Percentiles rank a stretch among this genome's conserved stretches.
These are phyloP conservation scores for Chondrilla cf. caribensis DNA, from an alignment of 37 sponge, comb jelly and placozoan species.

Conservation along the genomic window DNA sequence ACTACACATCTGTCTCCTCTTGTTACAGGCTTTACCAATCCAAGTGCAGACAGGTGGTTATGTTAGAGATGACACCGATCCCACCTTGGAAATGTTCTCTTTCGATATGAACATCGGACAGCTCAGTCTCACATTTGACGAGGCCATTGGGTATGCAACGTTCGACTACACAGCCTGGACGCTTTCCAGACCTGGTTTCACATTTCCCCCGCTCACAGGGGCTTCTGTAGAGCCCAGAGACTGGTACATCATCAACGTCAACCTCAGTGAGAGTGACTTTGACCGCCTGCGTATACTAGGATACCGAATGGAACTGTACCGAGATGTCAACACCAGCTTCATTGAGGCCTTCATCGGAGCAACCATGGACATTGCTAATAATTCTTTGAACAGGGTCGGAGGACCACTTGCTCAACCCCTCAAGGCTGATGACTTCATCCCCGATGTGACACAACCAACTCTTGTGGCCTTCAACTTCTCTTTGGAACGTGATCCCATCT, in stretches of 20 bases:
- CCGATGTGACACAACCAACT: slow-evolving; percentile 57
- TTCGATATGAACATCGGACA: slow-evolving; percentile 62
- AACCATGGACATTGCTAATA: slow-evolving; percentile 72
- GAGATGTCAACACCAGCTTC: slow-evolving; percentile 43
- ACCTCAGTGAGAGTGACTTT: slow-evolving; percentile 30
- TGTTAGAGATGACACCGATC: slow-evolving; percentile 45
- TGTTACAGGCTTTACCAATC: not conserved
- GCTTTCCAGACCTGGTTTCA: not conserved
- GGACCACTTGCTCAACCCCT: not conserved
- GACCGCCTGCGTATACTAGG: not conserved
- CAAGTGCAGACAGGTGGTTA: slow-evolving; percentile 15
- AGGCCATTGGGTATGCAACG: slow-evolving; percentile 51
- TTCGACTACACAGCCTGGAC: slow-evolving; percentile 19
- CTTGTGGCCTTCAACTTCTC: slow-evolving; percentile 48
- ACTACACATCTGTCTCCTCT: no score
- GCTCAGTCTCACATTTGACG: slow-evolving; percentile 68
- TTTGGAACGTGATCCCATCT: not conserved
- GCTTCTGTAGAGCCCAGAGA: slow-evolving; percentile 22
- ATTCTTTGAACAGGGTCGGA: not conserved
- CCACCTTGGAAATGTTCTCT: slow-evolving; percentile 50
- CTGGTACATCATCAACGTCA: slow-evolving; percentile 83
- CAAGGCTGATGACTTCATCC: slow-evolving; percentile 42
- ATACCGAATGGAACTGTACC: not conserved
- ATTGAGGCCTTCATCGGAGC: slow-evolving; percentile 42
- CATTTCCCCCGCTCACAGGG: not conserved